phyloP scores from a whole-genome alignment of 1,140 invertebrate species.

The Bicyclus anynana region DNA sequence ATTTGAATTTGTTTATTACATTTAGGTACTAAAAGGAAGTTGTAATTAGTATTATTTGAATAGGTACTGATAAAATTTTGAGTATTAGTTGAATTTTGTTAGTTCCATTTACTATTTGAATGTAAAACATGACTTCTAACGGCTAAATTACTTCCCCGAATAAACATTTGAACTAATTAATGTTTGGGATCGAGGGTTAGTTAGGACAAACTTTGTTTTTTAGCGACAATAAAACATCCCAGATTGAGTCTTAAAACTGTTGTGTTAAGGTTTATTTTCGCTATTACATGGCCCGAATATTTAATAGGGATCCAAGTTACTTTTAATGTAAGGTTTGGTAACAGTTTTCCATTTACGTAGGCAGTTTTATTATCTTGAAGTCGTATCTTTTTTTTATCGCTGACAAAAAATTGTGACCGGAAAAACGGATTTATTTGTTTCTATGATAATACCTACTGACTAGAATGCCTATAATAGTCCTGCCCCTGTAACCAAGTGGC shows the following conservation, averaged over 20 bases:
- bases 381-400: neutral
- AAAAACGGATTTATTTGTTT: neutral
- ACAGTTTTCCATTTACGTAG: neutral
- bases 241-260: neutral
- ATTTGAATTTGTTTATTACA: too few species aligned
- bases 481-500: too few species aligned
- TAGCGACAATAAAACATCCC: neutral
- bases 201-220: constrained; percentile 1
- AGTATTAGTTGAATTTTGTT: neutral
- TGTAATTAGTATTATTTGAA: too few species aligned
- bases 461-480: too few species aligned
- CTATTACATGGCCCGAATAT: neutral
- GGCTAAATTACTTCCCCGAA: neutral
- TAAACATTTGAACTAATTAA: constrained; percentile 3
- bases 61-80: too few species aligned
- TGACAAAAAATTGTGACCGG: neutral
- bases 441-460: too few species aligned
- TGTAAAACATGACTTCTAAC: neutral
- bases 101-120: neutral
- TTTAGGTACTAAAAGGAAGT: too few species aligned
- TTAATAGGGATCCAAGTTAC: neutral
- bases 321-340: neutral
- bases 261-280: neutral
- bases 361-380: neutral
- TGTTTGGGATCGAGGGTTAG: neutral